A percentile compares a stretch with the other conserved stretches of the same genome.
Evolutionary conservation across 2,888 invertebrate genomes (phyloP).

Genomic region (Microdon myrmicae): DNA sequence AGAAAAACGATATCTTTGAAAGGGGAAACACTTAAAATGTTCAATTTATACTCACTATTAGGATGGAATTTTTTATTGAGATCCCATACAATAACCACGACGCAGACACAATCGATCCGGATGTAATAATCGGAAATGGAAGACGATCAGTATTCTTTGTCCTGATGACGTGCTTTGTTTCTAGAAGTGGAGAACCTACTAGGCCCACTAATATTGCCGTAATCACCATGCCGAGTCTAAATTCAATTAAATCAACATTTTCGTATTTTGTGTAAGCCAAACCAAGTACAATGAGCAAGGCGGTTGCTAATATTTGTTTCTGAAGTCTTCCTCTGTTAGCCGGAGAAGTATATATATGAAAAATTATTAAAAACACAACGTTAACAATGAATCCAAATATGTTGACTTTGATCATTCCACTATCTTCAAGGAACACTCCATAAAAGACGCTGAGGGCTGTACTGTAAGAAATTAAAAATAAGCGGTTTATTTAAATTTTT

Average conservation of each 20-base stretch:
- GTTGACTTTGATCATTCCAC: constrained; percentile 82
- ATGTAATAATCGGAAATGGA: constrained; percentile 87
- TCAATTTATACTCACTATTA: constrained; percentile 58
- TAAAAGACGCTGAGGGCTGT: constrained; percentile 80
- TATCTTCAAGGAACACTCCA: constrained; percentile 78
- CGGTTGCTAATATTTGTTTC: constrained; percentile 70
- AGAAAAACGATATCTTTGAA: constrained; percentile 19
- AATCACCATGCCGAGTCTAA: constrained; percentile 76
- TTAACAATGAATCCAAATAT: constrained; percentile 78
- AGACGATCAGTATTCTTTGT: constrained; percentile 86
- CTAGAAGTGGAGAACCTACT: constrained; percentile 78
- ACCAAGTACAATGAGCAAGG: constrained; percentile 71
- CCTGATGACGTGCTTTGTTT: constrained; percentile 78
- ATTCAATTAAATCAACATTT: constrained; percentile 73
- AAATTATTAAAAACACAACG: constrained; percentile 74
- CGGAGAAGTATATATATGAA: constrained; percentile 73
- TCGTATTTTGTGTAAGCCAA: constrained; percentile 75
- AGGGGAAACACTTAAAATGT: not conserved
- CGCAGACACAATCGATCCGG: constrained; percentile 76
- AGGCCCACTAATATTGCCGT: constrained; percentile 71
- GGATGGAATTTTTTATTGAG: constrained; percentile 59
- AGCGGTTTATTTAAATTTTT: too few relatives aligned
- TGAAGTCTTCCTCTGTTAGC: constrained; percentile 70
- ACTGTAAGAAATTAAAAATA: constrained; percentile 70
- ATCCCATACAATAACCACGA: constrained; percentile 63